Conservation (phyloP, 2,797 vertebrate genomes). For the Enteromius fasciolatus region DNA sequence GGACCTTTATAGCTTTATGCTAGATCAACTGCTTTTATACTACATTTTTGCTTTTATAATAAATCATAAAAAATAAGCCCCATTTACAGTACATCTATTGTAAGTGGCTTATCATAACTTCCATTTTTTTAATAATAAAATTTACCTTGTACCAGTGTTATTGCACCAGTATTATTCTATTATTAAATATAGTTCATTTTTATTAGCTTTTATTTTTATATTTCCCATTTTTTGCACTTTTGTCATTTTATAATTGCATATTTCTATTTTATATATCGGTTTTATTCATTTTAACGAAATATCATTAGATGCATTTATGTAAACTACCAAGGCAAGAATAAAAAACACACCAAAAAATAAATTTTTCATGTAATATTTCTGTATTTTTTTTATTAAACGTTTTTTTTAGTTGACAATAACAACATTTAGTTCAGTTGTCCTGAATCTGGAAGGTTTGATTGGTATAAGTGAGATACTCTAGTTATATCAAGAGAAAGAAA, state of each 20-base stretch:
- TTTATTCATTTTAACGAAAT: neutral
- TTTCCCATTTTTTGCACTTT: neutral
- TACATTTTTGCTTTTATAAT: neutral
- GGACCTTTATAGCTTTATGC: neutral
- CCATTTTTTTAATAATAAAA: neutral
- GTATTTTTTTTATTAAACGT: neutral
- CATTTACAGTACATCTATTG: neutral
- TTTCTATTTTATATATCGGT: neutral
- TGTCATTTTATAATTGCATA: neutral
- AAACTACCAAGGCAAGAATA: neutral
- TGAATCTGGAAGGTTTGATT: neutral
- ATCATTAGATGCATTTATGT: neutral
- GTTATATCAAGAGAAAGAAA: neutral
- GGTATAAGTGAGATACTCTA: neutral
- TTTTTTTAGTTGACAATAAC: neutral
- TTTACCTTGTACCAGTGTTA: neutral
- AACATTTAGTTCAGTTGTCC: neutral
- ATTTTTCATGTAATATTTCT: neutral
- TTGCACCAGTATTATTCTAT: neutral
- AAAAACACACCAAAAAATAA: neutral
- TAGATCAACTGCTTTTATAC: neutral
- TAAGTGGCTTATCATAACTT: neutral
- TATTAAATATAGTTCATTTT: neutral
- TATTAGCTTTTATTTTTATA: neutral
- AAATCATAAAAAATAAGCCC: neutral